Evolutionary conservation across 2,113 vertebrate genomes (phyloP).

Genomic region (Mesocricetus auratus): DNA sequence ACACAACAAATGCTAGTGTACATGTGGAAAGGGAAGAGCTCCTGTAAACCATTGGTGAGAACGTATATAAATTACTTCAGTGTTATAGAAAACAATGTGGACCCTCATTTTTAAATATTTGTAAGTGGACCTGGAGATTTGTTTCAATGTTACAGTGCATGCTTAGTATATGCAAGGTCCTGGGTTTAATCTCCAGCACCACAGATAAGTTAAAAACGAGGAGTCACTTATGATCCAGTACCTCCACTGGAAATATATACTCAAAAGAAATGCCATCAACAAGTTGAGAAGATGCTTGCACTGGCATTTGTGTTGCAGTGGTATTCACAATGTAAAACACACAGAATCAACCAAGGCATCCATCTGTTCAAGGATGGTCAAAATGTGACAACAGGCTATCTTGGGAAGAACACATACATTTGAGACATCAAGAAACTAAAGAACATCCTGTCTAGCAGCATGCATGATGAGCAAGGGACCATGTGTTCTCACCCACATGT

Average conservation of each 20-base stretch:
- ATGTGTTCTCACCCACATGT: not conserved
- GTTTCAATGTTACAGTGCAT: too few relatives aligned
- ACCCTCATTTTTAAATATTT: not conserved
- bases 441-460: not conserved
- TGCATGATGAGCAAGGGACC: not conserved
- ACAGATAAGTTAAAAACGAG: not conserved
- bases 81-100: not conserved
- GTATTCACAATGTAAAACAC: not conserved
- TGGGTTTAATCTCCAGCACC: not conserved
- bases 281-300: not conserved
- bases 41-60: not conserved
- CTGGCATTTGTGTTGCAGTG: too few relatives aligned
- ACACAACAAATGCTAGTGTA: not conserved
- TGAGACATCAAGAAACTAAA: not conserved
- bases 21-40: not conserved
- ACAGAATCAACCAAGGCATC: not conserved
- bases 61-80: not conserved
- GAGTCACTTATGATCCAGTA: too few relatives aligned
- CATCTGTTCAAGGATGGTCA: too few relatives aligned
- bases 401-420: not conserved
- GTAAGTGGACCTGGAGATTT: not conserved
- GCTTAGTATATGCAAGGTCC: not conserved
- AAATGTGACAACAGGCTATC: not conserved
- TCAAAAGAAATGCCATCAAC: not conserved
- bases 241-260: not conserved